Conservation (phyloP, 2,797 vertebrate species). For the Oryzias sinensis region DNA sequence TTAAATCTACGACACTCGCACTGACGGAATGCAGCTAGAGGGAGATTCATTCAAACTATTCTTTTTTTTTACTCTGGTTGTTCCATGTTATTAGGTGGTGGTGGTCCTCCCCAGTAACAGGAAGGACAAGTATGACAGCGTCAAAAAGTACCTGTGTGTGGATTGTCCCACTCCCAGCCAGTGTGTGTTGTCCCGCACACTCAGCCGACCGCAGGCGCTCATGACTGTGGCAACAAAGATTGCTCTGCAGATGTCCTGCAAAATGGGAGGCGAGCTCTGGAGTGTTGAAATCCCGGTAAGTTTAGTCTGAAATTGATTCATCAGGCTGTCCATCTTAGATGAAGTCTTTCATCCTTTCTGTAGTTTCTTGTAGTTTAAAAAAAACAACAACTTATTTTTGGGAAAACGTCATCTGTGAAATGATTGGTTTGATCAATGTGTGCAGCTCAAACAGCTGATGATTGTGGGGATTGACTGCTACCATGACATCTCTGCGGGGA, state of each 20-base stretch:
- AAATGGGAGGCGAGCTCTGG: slow-evolving; percentile 98
- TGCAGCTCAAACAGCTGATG: slow-evolving; percentile 92
- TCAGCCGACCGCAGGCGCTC: slow-evolving; percentile 82
- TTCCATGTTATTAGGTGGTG: slow-evolving; percentile 79
- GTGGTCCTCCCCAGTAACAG: slow-evolving; percentile 86
- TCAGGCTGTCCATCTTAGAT: no score
- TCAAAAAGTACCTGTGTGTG: slow-evolving; percentile 93
- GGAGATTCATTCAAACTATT: no score
- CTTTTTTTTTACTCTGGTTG: no score
- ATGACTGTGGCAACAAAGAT: slow-evolving; percentile 94
- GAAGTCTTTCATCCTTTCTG: no score
- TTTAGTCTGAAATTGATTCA: not conserved
- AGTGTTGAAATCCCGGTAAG: slow-evolving; percentile 91
- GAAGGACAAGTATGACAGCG: slow-evolving; percentile 90
- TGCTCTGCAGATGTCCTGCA: slow-evolving; percentile 92
- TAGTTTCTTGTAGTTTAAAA: no score
- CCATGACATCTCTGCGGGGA: slow-evolving; percentile 86
- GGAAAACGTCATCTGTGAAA: not conserved
- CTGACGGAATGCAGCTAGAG: no score
- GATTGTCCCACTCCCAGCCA: slow-evolving; percentile 93
- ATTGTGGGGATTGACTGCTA: slow-evolving; percentile 93
- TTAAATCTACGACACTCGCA: no score
- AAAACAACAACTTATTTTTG: not conserved
- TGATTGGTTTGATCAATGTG: slow-evolving; percentile 3
- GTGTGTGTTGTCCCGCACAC: slow-evolving; percentile 87